Percentiles rank a stretch among this genome's conserved stretches.
These are phyloP conservation scores for Prinia subflava DNA, from an alignment of 2,113 vertebrate species.

Conservation along the genomic window DNA sequence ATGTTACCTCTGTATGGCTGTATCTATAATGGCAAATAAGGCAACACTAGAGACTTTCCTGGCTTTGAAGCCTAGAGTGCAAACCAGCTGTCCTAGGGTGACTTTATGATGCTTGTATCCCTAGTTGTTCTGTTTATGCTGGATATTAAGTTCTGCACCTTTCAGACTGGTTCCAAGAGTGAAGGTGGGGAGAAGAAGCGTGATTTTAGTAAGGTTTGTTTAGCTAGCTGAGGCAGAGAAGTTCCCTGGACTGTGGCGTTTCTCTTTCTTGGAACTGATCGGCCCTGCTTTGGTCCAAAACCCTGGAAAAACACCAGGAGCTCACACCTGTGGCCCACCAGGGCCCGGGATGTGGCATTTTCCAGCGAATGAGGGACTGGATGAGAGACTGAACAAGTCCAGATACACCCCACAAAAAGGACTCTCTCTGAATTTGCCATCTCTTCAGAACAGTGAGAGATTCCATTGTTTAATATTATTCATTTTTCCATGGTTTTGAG, in stretches of 20 bases:
- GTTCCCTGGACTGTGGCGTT: too few species aligned
- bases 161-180: background rate
- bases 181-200: accelerated
- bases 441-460: background rate
- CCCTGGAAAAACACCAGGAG: background rate
- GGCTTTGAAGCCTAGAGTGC: background rate
- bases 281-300: background rate
- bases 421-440: background rate
- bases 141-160: background rate
- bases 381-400: accelerated
- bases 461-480: too few species aligned
- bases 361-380: background rate
- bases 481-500: background rate
- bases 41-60: background rate
- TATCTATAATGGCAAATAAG: background rate
- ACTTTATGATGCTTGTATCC: background rate
- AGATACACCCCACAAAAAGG: background rate
- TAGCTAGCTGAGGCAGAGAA: too few species aligned
- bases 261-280: background rate
- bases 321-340: accelerated
- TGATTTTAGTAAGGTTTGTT: too few species aligned
- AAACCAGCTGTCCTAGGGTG: background rate
- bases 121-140: background rate
- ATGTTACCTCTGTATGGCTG: background rate
- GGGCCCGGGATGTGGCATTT: accelerated